Percentiles rank a stretch among this genome's conserved stretches.
These are phyloP conservation scores for Xanthia togata DNA, from an alignment of 2,888 invertebrate species.

Conservation along the genomic window DNA sequence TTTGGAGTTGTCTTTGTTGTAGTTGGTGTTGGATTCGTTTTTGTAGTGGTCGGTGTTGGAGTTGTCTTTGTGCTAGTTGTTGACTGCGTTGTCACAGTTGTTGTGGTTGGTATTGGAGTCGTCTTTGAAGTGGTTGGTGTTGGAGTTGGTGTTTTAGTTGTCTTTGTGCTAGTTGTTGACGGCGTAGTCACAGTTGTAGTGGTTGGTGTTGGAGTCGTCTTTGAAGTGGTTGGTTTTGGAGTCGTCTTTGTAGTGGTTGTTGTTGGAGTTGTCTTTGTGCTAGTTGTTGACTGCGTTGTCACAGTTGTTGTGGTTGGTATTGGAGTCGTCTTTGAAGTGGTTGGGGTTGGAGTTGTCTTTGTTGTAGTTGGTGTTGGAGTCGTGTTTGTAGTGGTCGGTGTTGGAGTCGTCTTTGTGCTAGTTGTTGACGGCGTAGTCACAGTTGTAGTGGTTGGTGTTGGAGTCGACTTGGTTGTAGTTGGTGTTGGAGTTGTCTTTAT, in stretches of 20 bases:
- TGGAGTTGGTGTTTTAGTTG: not conserved
- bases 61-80: no score
- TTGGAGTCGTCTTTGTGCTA: accelerated
- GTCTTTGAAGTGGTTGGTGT: not conserved
- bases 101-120: not conserved
- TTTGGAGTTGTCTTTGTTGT: not conserved
- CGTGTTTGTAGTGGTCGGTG: not conserved
- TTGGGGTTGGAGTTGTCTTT: not conserved
- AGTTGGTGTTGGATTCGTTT: not conserved
- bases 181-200: not conserved
- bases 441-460: not conserved
- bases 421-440: not conserved
- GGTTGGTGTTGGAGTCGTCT: not conserved
- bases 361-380: not conserved
- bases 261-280: not conserved
- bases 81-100: no score
- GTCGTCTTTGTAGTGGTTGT: not conserved
- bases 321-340: not conserved
- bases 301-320: not conserved
- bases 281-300: not conserved
- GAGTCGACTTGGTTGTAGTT: not conserved
- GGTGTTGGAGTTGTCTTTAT: no score
- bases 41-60: not conserved
- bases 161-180: not conserved
- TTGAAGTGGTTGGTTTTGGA: not conserved